These are phyloP conservation scores for Rhea americana DNA, from an alignment of 2,113 vertebrate species.

Conservation along the genomic window DNA sequence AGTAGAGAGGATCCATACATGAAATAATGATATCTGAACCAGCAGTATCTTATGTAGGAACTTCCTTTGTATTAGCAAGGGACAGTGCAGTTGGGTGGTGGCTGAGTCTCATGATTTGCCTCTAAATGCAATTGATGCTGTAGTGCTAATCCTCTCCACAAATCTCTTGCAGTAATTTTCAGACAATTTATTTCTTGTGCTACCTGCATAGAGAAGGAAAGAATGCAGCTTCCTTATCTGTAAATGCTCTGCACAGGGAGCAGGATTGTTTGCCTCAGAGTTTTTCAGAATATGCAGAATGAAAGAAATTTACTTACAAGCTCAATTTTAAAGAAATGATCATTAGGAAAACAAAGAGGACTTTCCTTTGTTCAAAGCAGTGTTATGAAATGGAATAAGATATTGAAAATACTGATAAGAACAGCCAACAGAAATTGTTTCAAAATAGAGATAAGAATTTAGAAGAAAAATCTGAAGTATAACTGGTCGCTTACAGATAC, in stretches of 20 bases:
- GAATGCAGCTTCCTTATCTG: neutral
- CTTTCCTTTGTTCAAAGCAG: slow-evolving; percentile 18
- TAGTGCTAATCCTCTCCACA: neutral
- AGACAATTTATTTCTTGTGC: neutral
- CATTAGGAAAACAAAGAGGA: neutral
- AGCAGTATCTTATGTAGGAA: neutral
- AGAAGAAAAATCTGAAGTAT: neutral
- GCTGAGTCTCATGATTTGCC: neutral
- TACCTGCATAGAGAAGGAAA: neutral
- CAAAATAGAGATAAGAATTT: neutral
- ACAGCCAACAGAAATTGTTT: slow-evolving; percentile 1
- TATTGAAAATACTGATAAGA: neutral
- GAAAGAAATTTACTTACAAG: neutral
- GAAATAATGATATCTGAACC: neutral
- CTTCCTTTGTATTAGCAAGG: neutral
- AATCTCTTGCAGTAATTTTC: neutral
- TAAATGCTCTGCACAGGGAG: neutral
- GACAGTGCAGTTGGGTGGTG: neutral
- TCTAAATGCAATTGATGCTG: neutral
- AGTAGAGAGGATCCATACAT: neutral
- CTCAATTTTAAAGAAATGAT: slow-evolving; percentile 36
- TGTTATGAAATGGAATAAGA: slow-evolving; percentile 25
- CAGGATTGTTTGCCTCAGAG: neutral
- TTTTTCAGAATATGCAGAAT: slow-evolving; percentile 4
- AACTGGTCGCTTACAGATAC: neutral